Conservation (phyloP, 2,113 vertebrate species). For the Myiozetetes cayanensis region DNA sequence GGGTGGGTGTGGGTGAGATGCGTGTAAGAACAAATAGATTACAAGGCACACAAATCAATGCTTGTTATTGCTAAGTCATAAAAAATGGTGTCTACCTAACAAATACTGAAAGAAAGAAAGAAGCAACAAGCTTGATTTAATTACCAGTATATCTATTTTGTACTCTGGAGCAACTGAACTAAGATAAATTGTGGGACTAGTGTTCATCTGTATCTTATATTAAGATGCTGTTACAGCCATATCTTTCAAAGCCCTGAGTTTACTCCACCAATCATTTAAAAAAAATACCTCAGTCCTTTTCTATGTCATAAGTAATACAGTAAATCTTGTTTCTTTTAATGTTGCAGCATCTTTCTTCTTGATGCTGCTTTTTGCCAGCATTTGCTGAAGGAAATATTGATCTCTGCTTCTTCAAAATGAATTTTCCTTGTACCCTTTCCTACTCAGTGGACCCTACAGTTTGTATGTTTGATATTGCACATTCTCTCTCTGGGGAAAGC, state of each 20-base stretch:
- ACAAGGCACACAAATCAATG: slow-evolving; percentile 48
- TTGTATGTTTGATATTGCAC: slow-evolving; percentile 18
- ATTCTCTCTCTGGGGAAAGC: background rate
- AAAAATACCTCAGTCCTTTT: background rate
- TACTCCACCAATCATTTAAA: slow-evolving; percentile 10
- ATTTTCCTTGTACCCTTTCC: slow-evolving; percentile 37
- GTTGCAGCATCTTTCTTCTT: slow-evolving; percentile 25
- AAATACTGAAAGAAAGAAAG: slow-evolving; percentile 6
- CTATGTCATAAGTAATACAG: background rate
- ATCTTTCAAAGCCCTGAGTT: slow-evolving; percentile 13
- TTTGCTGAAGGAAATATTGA: slow-evolving; percentile 47
- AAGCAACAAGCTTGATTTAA: slow-evolving; percentile 44
- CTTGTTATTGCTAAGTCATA: slow-evolving; percentile 20
- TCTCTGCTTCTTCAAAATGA: slow-evolving; percentile 38
- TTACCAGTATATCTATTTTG: slow-evolving; percentile 37
- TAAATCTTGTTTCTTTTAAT: slow-evolving; percentile 20
- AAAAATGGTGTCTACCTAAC: slow-evolving; percentile 13
- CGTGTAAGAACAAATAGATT: slow-evolving; percentile 19
- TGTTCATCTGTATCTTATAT: background rate
- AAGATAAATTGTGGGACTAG: slow-evolving; percentile 22
- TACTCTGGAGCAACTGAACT: background rate
- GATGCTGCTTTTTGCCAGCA: background rate
- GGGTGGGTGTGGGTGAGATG: background rate
- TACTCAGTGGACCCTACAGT: background rate
- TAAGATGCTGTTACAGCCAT: background rate